Evolutionary conservation across 1,140 invertebrate genomes (phyloP).

Genomic region (Microplitis mediator): DNA sequence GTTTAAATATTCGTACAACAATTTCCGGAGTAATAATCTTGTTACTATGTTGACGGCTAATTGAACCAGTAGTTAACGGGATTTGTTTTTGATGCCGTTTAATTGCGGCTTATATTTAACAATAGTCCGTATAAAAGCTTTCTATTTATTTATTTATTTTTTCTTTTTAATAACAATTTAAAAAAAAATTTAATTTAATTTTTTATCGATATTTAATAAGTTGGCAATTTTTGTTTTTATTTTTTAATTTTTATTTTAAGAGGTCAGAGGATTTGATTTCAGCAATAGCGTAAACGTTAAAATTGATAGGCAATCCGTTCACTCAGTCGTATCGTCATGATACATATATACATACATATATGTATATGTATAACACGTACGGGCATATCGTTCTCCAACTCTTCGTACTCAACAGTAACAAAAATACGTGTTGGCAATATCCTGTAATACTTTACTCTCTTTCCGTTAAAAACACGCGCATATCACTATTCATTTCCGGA

Average conservation of each 20-base stretch:
- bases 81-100: no score
- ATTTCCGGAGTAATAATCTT: no score
- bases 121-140: no score
- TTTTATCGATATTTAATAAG: background rate
- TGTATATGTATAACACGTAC: background rate
- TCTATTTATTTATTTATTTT: no score
- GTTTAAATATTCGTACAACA: no score
- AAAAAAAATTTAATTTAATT: no score
- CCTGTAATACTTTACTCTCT: constrained; percentile 25
- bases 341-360: background rate
- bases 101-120: no score
- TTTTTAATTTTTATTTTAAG: background rate
- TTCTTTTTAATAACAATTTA: no score
- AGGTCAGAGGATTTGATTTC: background rate
- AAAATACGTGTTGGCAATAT: constrained; percentile 26
- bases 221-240: background rate
- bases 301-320: constrained; percentile 14
- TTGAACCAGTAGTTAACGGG: no score
- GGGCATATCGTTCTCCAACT: constrained; percentile 5
- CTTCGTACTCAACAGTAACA: background rate
- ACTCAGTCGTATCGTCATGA: background rate
- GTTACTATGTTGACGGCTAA: no score
- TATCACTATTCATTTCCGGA: constrained; percentile 29
- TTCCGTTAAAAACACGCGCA: constrained; percentile 22
- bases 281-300: background rate